phyloP scores from a whole-genome alignment of 2,797 vertebrate species.

The Crocodylus rhombifer region DNA sequence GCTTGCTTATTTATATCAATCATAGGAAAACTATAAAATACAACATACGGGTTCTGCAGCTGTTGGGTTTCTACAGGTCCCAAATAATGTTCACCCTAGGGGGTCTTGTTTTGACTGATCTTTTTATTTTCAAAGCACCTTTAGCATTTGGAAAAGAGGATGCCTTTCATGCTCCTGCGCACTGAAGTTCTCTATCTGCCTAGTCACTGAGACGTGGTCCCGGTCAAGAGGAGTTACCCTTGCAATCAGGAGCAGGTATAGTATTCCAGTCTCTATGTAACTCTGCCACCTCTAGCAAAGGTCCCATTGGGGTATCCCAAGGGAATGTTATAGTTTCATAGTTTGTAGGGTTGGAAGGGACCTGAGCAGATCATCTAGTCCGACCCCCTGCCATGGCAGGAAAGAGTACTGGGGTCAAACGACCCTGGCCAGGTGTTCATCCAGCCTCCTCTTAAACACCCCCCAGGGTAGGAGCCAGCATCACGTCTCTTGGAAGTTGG shows the following conservation, averaged over 20 bases:
- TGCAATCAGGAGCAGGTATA: background rate
- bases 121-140: background rate
- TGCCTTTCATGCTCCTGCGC: background rate
- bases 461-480: too few species aligned
- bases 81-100: background rate
- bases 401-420: too few species aligned
- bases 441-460: too few species aligned
- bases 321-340: background rate
- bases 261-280: background rate
- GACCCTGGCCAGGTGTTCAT: too few species aligned
- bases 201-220: too few species aligned
- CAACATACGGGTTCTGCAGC: background rate
- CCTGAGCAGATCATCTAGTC: too few species aligned
- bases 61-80: background rate
- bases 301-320: background rate
- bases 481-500: too few species aligned
- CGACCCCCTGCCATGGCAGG: too few species aligned
- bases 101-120: background rate
- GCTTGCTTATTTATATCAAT: background rate
- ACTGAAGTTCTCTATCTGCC: too few species aligned
- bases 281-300: background rate
- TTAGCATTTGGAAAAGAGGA: background rate
- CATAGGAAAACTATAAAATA: background rate
- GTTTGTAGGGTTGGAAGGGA: too few species aligned
- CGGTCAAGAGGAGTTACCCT: background rate